Evolutionary conservation across 2,888 invertebrate species (phyloP).

Genomic region (Dasysyrphus tricinctus): DNA sequence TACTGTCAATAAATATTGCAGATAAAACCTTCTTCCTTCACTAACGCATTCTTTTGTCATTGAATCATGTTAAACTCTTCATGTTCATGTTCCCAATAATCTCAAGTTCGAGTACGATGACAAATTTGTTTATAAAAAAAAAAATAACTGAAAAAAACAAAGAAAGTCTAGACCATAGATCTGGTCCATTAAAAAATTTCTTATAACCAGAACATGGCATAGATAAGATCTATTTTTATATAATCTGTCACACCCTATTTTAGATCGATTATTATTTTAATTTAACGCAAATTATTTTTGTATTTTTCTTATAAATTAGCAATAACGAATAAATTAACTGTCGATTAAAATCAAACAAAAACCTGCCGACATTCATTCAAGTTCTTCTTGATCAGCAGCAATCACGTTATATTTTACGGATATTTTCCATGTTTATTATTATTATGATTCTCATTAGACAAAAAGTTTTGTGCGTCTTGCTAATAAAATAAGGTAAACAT

Average conservation of each 20-base stretch:
- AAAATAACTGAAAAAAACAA: too few relatives aligned
- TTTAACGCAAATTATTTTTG: constrained; percentile 1
- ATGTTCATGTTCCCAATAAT: too few relatives aligned
- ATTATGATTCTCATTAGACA: neutral
- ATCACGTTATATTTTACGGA: neutral
- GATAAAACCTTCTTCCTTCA: too few relatives aligned
- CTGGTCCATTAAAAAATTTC: too few relatives aligned
- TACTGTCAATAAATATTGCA: too few relatives aligned
- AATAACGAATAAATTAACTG: constrained; percentile 5
- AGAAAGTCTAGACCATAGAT: neutral
- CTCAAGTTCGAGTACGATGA: too few relatives aligned
- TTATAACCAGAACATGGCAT: neutral
- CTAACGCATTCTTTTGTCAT: too few relatives aligned
- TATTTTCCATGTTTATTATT: neutral
- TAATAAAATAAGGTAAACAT: constrained; percentile 6
- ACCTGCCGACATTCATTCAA: neutral
- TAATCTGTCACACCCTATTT: constrained; percentile 13
- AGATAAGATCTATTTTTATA: neutral
- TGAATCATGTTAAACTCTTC: too few relatives aligned
- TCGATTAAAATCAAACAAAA: constrained; percentile 9
- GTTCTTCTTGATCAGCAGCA: neutral
- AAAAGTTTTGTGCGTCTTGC: constrained; percentile 1
- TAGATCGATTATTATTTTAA: neutral
- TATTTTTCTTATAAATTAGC: neutral
- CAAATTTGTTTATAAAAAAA: too few relatives aligned